Conservation (phyloP, 2,888 invertebrate genomes). For the Diarsia dahlii region DNA sequence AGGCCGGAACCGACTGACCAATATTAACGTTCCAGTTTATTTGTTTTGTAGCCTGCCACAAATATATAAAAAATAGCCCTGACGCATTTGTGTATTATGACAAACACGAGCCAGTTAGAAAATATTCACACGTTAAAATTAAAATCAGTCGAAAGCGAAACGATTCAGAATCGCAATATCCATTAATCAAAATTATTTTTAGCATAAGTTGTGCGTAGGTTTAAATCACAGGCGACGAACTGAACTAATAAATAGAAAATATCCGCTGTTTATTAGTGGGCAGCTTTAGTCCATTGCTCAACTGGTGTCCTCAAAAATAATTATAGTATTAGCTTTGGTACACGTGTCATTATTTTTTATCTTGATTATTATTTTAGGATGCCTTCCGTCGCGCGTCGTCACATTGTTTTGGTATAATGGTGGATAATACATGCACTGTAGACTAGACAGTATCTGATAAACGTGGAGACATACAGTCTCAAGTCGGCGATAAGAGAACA, state of each 20-base stretch:
- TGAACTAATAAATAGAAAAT: slow-evolving; percentile 37
- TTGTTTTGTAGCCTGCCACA: slow-evolving; percentile 1
- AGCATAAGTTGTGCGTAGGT: slow-evolving; percentile 24
- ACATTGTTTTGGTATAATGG: slow-evolving; percentile 32
- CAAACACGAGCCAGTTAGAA: slow-evolving; percentile 22
- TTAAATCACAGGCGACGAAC: slow-evolving; percentile 38
- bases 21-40: slow-evolving; percentile 11
- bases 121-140: slow-evolving; percentile 19
- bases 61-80: slow-evolving; percentile 17
- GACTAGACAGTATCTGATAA: slow-evolving; percentile 57
- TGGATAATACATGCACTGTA: slow-evolving; percentile 55
- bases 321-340: slow-evolving; percentile 18
- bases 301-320: slow-evolving; percentile 24
- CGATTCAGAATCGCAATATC: slow-evolving; percentile 43
- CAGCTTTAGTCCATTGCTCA: background rate
- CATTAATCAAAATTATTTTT: slow-evolving; percentile 51
- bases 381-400: slow-evolving; percentile 17
- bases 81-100: slow-evolving; percentile 32
- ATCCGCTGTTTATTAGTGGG: slow-evolving; percentile 7
- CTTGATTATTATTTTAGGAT: slow-evolving; percentile 44
- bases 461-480: slow-evolving; percentile 62
- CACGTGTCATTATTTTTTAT: slow-evolving; percentile 47
- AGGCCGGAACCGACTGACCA: background rate
- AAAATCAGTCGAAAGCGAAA: slow-evolving; percentile 41
- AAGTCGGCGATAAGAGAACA: slow-evolving; percentile 54